Conservation (phyloP, 2,888 invertebrate species). For the Fragum sueziense region DNA sequence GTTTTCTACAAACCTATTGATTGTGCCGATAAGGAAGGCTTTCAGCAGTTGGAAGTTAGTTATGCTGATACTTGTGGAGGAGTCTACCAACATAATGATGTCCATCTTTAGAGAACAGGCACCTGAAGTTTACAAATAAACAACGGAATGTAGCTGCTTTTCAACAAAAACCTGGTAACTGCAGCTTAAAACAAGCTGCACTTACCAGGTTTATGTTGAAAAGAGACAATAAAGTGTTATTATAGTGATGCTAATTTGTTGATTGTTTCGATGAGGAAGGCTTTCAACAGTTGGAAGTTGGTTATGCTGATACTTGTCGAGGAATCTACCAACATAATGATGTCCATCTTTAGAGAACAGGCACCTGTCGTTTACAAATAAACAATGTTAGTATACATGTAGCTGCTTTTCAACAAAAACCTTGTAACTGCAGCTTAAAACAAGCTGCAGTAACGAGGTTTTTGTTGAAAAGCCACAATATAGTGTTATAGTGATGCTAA, state of each 20-base stretch:
- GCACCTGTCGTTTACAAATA: too few species aligned
- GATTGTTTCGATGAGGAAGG: conserved; percentile 16
- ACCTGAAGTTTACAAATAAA: conserved; percentile 2
- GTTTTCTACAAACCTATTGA: too few species aligned
- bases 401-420: too few species aligned
- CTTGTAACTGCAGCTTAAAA: too few species aligned
- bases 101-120: conserved; percentile 35
- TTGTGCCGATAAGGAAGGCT: conserved; percentile 15
- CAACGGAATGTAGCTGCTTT: too few species aligned
- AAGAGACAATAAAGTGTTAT: too few species aligned
- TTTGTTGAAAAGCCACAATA: too few species aligned
- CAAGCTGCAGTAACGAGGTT: too few species aligned
- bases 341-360: conserved; percentile 33
- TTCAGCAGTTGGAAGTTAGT: conserved; percentile 27
- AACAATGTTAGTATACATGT: too few species aligned
- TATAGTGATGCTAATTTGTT: conserved; percentile 7
- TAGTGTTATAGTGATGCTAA: conserved; percentile 3
- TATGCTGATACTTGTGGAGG: conserved; percentile 25
- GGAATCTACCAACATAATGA: conserved; percentile 36
- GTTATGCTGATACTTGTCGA: conserved; percentile 23
- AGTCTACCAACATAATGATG: conserved; percentile 37
- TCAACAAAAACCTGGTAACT: too few species aligned
- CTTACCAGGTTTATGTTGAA: too few species aligned
- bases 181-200: too few species aligned
- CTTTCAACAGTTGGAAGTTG: conserved; percentile 31